Evolutionary conservation across 2,797 vertebrate species (phyloP), one percentile per base, ranked within the genome.

Genomic region (Falco columbarius): DNA sequence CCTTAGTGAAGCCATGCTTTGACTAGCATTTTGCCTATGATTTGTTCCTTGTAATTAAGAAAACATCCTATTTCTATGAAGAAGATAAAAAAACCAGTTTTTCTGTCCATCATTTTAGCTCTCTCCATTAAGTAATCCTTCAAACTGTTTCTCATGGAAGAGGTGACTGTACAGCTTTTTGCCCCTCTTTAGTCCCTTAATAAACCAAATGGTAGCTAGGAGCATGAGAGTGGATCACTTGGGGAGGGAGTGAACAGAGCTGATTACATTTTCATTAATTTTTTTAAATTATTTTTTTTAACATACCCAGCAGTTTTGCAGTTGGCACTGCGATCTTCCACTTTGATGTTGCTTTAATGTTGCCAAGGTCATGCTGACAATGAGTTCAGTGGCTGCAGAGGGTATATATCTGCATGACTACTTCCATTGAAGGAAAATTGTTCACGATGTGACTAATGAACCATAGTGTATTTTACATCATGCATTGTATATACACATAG

Each of bases 321-420:
- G 36, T 46, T 46, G 36, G 24, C 55, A 68, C 17, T 27, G 40
- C 72, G 36, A 47, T 83, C 44, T 83, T 87, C 47, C 36, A 51
- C 49, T 93, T 65, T 83, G 68, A 77, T 74, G 42, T 44, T 44
- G 42, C 42, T 18, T 44, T 81, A 54, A 17, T 20, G 7, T 40
- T 88, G 61, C 84, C 80, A 83, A 86, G 72, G 73, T 91, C 92
- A 61, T 49, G 54, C 49, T 96, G 72, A 94, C 75, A 89, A 44
- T 40, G 49, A 73, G 13, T 63, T 86, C 59, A 70, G 56, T 52
- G 36, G 7, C 85, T 94, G 47, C n/a, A 83, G 72, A 90, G 72
- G 38, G 74, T 65, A n/a, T 49, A 6, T n/a, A 63, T 76, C 68
- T 82, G 49, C 72, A 63, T 86, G 63, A 82, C 59, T 82, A 54